phyloP scores from a whole-genome alignment of 2,113 vertebrate genomes.

The Ailuropoda melanoleuca region DNA sequence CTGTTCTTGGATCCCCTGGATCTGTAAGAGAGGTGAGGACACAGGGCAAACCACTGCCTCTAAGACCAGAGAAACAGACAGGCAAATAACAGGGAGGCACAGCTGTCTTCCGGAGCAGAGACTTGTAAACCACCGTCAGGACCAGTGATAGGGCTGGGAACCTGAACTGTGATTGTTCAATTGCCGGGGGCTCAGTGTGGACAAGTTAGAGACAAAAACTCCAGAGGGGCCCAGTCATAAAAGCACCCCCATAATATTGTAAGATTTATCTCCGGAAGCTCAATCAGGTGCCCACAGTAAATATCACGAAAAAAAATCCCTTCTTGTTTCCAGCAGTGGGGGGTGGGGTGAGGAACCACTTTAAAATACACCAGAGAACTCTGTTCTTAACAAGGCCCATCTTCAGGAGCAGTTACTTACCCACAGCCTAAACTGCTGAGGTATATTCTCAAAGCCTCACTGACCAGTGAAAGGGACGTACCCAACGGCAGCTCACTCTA shows the following conservation, averaged over 20 bases:
- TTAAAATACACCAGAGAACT: neutral
- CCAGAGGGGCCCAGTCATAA: neutral
- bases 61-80: neutral
- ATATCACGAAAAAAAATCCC: neutral
- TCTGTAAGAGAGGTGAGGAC: neutral
- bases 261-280: neutral
- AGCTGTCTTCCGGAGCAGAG: neutral
- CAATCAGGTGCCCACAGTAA: neutral
- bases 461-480: neutral
- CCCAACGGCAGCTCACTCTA: neutral
- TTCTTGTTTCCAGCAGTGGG: neutral
- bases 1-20: too few relatives aligned
- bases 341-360: neutral
- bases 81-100: neutral
- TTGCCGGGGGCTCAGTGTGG: neutral
- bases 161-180: neutral
- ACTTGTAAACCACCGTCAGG: neutral
- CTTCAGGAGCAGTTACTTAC: neutral
- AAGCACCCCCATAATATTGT: neutral
- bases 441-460: neutral
- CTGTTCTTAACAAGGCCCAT: neutral
- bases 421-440: neutral
- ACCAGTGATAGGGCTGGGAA: neutral
- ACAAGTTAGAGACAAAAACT: neutral
- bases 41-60: neutral